A percentile compares a stretch with the other conserved stretches of the same genome.
Conservation (phyloP, 2,888 invertebrate species). For the Drosophila phalerata region DNA sequence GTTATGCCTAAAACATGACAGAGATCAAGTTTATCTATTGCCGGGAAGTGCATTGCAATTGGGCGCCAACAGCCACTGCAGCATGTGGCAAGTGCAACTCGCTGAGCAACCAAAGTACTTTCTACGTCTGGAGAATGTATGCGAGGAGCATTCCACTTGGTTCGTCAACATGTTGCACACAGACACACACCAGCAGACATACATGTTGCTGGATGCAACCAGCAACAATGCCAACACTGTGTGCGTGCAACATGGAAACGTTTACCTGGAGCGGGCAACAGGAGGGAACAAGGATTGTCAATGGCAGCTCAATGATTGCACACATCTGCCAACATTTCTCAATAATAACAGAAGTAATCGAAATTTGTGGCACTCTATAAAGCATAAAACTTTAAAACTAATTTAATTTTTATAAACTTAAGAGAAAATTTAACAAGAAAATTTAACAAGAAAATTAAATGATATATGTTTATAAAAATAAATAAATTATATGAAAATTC, state of each 20-base stretch:
- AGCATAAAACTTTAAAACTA: too few relatives aligned
- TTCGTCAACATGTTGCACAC: constrained; percentile 37
- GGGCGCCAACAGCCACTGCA: constrained; percentile 58
- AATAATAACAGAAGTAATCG: neutral
- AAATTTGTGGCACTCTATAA: too few relatives aligned
- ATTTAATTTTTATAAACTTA: too few relatives aligned
- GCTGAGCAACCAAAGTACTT: neutral
- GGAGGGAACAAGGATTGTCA: constrained; percentile 29
- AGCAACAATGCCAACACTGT: constrained; percentile 11
- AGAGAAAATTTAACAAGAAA: too few relatives aligned
- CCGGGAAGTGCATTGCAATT: constrained; percentile 23
- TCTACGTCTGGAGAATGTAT: constrained; percentile 47
- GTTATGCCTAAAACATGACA: constrained; percentile 61
- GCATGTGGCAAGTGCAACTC: constrained; percentile 51
- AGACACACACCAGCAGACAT: neutral
- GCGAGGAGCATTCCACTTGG: constrained; percentile 34
- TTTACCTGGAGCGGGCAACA: constrained; percentile 7
- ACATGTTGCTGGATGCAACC: constrained; percentile 24
- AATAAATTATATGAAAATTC: too few relatives aligned
- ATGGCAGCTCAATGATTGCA: constrained; percentile 69
- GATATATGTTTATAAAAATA: neutral
- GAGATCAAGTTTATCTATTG: constrained; percentile 38
- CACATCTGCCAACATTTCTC: constrained; percentile 30
- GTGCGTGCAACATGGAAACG: constrained; percentile 37
- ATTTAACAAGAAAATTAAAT: too few relatives aligned